phyloP scores from a whole-genome alignment of 2,113 vertebrate species.

The Erythrolamprus reginae region DNA sequence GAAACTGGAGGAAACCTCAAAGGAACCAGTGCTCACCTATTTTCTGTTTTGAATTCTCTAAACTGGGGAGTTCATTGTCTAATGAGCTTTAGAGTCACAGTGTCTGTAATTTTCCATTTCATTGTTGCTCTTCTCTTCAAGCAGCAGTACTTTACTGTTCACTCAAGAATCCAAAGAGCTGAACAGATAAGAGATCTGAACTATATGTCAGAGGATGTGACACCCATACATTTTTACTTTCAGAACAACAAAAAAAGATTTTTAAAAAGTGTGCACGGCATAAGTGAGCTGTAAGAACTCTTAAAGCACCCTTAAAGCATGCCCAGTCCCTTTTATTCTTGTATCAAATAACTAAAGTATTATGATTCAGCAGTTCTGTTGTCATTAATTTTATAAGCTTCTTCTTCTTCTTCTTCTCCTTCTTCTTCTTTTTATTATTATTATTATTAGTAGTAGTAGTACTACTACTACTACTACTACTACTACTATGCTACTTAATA shows the following conservation, averaged over 20 bases:
- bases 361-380: not conserved
- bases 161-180: not conserved
- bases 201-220: not conserved
- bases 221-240: not conserved
- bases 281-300: not conserved
- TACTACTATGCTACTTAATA: not conserved
- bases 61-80: not conserved
- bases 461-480: too few relatives aligned
- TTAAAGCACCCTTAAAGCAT: not conserved
- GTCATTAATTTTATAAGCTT: not conserved
- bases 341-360: not conserved
- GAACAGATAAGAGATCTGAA: conserved; percentile 22
- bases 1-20: conserved; percentile 14
- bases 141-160: conserved; percentile 34
- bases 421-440: too few relatives aligned
- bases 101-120: conserved; percentile 56
- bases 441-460: too few relatives aligned
- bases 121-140: conserved; percentile 47
- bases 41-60: not conserved
- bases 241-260: not conserved
- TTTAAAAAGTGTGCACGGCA: not conserved
- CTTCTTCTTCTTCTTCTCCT: too few relatives aligned
- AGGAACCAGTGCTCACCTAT: accelerated
- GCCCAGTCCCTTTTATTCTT: accelerated
- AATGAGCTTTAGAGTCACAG: not conserved